Percentiles rank a stretch among this genome's conserved stretches.
These are phyloP conservation scores for Palythoa caribaeorum DNA, from an alignment of 92 coral and sea anemone species.

Conservation along the genomic window DNA sequence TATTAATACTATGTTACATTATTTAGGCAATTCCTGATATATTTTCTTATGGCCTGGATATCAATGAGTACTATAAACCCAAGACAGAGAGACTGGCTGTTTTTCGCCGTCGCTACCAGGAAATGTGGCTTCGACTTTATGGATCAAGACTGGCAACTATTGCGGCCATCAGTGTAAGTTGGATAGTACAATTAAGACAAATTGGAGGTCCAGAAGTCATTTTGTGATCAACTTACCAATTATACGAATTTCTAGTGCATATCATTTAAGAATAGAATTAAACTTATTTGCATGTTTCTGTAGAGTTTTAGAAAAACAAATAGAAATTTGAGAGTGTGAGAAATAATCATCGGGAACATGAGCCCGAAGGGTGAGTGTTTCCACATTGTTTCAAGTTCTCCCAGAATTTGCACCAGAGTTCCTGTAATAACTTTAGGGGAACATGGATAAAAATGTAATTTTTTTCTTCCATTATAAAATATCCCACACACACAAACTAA, in stretches of 20 bases:
- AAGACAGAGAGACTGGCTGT: conserved; percentile 64
- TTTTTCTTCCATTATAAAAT: no score
- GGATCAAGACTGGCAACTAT: conserved; percentile 76
- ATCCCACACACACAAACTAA: no score
- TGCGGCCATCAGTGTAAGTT: conserved; percentile 73
- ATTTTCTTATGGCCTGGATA: conserved; percentile 78
- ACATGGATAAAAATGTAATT: no score
- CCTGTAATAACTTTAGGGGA: no score
- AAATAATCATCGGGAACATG: no score
- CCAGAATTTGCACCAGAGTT: no score
- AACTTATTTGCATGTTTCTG: no score
- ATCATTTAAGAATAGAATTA: no score
- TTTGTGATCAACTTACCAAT: not conserved
- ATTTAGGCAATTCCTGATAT: conserved; percentile 63
- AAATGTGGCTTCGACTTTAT: conserved; percentile 76
- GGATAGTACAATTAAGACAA: not conserved
- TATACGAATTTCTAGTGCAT: not conserved
- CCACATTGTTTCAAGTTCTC: no score
- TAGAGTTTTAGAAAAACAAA: no score
- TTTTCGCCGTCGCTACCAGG: conserved; percentile 68
- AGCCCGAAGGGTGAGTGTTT: no score
- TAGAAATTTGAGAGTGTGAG: no score
- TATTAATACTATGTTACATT: not conserved
- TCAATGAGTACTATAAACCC: conserved; percentile 65
- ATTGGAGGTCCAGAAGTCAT: not conserved